Base-by-base conservation (phyloP, 2,113 vertebrate species). In the Rhipidura dahli region DNA sequence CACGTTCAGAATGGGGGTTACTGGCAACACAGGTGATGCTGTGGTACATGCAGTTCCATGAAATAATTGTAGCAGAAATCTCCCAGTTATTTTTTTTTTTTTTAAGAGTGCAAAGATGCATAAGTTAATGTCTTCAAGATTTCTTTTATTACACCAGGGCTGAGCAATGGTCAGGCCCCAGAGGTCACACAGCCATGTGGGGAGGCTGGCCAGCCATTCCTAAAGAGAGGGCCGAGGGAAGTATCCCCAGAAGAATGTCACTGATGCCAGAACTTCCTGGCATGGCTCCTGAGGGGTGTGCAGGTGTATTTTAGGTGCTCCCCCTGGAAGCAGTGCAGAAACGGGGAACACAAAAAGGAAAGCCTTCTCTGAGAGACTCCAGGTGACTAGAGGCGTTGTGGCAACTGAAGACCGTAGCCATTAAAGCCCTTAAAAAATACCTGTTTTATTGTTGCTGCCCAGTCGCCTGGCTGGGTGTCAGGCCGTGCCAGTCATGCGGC, bases 131-230 rank as follows among this genome's bases (percentile, higher is more conserved):
- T 35, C 40, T 54, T 68, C 23, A 61, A 47, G 39, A 12, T 11
- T 7, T 33, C 53, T 59, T 69, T 70, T 39, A 33, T 69, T 53
- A n/a, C 10, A 12, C 11, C 20, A 8, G 63, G n/a, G 68, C 37
- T 50, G 35, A 30, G 44, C 0, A 0, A 12, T 6, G 3, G 6
- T 45, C 0, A 4, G 37, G 50, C 20, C 53, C 18, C 0, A 1
- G 26, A 31, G 35, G 47, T 40, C 1, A 1, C 42, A 35, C 35
- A 37, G n/a, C 18, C 0, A 0, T 6, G n/a, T 0, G 1, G 17
- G n/a, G 11, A 47, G 35, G 24, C 5, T 11, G 44, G 13, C 5
- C 3, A 9, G 14, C 15, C 11, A 1, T 33, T 68, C 7, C 59
- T 24, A 5, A 33, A 20, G 45, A 33, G 51, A 68, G 2, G 18